Base-by-base conservation (phyloP, 1,140 invertebrate genomes). In the Episyrphus balteatus region DNA sequence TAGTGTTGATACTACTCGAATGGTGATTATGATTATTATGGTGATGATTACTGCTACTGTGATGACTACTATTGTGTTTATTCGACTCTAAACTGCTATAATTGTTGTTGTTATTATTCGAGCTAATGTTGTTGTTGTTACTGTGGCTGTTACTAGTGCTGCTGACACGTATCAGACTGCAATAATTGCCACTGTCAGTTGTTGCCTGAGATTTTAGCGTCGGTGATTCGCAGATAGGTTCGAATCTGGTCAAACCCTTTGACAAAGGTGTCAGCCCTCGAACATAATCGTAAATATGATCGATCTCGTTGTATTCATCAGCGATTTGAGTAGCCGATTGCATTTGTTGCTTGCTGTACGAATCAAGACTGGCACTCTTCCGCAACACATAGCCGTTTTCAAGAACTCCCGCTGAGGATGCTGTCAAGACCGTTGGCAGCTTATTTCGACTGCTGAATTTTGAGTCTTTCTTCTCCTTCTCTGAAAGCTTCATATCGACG, bases 221-320 rank as follows among this genome's bases (percentile, higher is more conserved):
- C 17, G 69, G 66, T 21, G 69, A 52, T 43, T 72, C 66, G 32
- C 66, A 66, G 31, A 72, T 71, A 13, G 72, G 65, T 51, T 73
- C 70, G 30, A 68, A 68, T 5, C 62, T 80, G 49, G 82, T 78
- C 21, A 86, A 76, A 58, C 78, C 85, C 63, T 89, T 90, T 0
- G 89, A 88, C 30, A 93, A 72, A 1, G 90, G 88, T 12, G 87
- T 86, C 57, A 93, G 87, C 0, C 92, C 92, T 40, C 92, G 74
- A 0, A 97, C 90, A 64, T 95, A 96, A 62, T 92, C 89, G 66
- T 97, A 97, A 49, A 97, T 92, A 69, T 94, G 89, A 73, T 97
- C 92, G 53, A 95, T 93, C 70, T 97, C 92, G 56, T 94, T 89
- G 70, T 94, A 93, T 54, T 94, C 88, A 59, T 88, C 86, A 10